Percentiles rank a stretch among this genome's conserved stretches.
These are phyloP conservation scores for Phymastichus coffea DNA, from an alignment of 1,140 invertebrate genomes.

Conservation along the genomic window DNA sequence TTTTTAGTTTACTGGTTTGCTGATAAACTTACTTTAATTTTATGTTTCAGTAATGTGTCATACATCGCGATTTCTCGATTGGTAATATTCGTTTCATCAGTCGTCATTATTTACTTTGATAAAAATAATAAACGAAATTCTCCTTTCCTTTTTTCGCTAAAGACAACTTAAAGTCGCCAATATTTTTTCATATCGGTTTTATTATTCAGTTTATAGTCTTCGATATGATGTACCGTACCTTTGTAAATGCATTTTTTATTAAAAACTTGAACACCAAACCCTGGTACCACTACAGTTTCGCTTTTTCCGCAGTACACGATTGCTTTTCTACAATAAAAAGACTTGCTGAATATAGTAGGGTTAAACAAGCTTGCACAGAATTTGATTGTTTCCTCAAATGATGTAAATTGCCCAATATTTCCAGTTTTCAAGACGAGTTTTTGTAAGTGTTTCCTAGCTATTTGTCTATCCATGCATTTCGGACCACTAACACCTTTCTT, in stretches of 20 bases:
- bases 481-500: constrained; percentile 12
- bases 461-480: constrained; percentile 23
- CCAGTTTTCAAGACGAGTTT: background rate
- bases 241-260: constrained; percentile 1
- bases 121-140: too few species aligned
- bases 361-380: constrained; percentile 9
- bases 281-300: background rate
- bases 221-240: background rate
- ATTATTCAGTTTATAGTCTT: too few species aligned
- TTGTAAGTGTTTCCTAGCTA: constrained; percentile 13
- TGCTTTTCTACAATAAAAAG: background rate
- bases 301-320: background rate
- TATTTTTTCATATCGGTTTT: too few species aligned
- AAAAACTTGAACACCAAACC: background rate
- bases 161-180: too few species aligned
- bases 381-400: background rate
- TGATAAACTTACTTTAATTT: too few species aligned
- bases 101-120: too few species aligned
- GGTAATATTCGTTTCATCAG: too few species aligned
- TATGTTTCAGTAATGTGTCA: too few species aligned
- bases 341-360: background rate
- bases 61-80: too few species aligned
- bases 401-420: background rate
- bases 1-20: too few species aligned
- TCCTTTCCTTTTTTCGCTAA: too few species aligned